phyloP scores from a whole-genome alignment of 2,113 vertebrate genomes.

The Plecotus auritus region DNA sequence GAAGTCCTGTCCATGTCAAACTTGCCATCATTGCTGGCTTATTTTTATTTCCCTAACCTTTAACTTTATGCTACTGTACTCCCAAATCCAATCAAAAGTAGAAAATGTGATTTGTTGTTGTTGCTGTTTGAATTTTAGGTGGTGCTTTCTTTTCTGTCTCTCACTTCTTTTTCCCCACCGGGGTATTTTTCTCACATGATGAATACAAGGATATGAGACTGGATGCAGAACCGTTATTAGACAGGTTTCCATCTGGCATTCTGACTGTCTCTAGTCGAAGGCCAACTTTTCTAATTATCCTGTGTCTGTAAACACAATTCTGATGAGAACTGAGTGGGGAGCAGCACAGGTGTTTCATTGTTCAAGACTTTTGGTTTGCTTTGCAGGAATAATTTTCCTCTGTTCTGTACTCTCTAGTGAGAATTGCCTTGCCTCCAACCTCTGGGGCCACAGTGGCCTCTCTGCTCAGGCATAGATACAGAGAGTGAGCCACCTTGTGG shows the following conservation, averaged over 20 bases:
- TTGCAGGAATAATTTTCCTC: background rate
- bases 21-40: background rate
- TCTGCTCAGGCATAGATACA: conserved; percentile 34
- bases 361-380: background rate
- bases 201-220: background rate
- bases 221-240: background rate
- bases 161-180: background rate
- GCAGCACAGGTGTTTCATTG: background rate
- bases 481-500: conserved; percentile 79
- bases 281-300: background rate
- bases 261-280: background rate
- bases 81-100: background rate
- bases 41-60: background rate
- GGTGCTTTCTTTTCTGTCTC: background rate
- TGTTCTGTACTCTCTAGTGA: background rate
- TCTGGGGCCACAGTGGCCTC: background rate
- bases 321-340: background rate
- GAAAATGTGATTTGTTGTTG: background rate
- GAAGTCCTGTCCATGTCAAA: background rate
- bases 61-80: background rate
- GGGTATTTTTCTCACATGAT: background rate
- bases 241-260: background rate
- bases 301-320: background rate
- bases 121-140: background rate
- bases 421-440: background rate